Evolutionary conservation across 2,888 invertebrate species (phyloP), one percentile per base, ranked within the genome.

Genomic region (Euclidia mi): DNA sequence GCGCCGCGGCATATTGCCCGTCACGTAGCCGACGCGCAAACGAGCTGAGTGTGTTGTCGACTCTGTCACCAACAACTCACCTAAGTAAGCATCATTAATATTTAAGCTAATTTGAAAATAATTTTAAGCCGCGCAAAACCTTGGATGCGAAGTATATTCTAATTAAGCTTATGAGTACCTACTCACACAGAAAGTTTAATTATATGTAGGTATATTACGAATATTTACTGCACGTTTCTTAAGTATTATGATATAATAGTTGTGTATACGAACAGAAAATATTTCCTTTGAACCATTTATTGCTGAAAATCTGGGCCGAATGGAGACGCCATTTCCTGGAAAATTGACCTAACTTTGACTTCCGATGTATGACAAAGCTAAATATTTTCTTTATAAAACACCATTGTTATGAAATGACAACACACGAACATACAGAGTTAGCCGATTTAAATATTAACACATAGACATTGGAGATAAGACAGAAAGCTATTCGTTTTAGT

Each of bases 21-120:
- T 85, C 87, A 87, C 87, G 85, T 87, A 81, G 78, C 51, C 56
- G 64, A 77, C 75, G 75, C 79, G 72, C 85, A 83, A 85, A 84
- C 80, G 84, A 83, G 79, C 76, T 75, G 71, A 70, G 57, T 66
- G 51, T 56, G 69, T 59, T 61, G 64, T 34, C 46, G 58, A 48
- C 63, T 58, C 67, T 56, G 63, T 51, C 50, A 58, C 56, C 31
- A 43, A 25, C 51, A 52, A 69, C 25, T 52, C 51, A 56, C 56
- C 52, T 42, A 56, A 60, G 43, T 50, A 34, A 45, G 42, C 58
- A 44, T 71, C 58, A 57, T 68, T 63, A 67, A 59, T 53, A 45
- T 63, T 20, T 56, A 43, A 29, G 12, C 12, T 10, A 7, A 41
- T 32, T 59, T 47, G 38, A 2, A 7, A 25, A 28, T 41, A 11